These are phyloP conservation scores for Scaptomyza polygonia DNA, from an alignment of 2,888 invertebrate genomes.

Conservation along the genomic window DNA sequence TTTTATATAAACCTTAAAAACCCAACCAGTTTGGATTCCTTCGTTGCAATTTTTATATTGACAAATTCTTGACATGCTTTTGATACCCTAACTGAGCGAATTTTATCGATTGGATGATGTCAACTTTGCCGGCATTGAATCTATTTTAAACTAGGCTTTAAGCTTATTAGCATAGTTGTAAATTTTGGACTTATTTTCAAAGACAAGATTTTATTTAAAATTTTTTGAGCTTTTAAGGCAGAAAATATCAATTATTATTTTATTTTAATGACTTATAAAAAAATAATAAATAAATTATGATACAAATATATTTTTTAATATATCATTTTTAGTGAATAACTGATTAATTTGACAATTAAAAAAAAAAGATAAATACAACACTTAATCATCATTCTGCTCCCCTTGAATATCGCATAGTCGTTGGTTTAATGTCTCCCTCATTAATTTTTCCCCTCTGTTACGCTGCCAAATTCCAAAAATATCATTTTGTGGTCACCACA, in stretches of 20 bases:
- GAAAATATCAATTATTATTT: no score
- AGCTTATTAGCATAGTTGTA: slow-evolving; percentile 5
- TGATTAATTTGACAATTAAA: neutral
- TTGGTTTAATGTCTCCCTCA: neutral
- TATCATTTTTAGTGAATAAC: neutral
- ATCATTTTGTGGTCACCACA: slow-evolving; percentile 22
- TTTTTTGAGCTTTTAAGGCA: neutral
- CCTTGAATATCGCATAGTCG: slow-evolving; percentile 21
- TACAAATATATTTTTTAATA: neutral
- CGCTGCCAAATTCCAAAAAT: slow-evolving; percentile 7
- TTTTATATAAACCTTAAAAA: slow-evolving; percentile 1
- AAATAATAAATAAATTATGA: no score
- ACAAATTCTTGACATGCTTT: slow-evolving; percentile 4
- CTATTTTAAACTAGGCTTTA: neutral
- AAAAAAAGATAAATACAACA: neutral
- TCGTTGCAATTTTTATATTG: neutral
- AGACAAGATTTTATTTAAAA: neutral
- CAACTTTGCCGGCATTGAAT: slow-evolving; percentile 12
- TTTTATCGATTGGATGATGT: slow-evolving; percentile 7
- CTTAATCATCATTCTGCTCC: no score
- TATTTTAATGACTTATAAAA: no score
- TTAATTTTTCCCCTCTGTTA: neutral
- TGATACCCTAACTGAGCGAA: slow-evolving; percentile 1
- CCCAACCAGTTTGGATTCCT: slow-evolving; percentile 34
- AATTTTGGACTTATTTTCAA: neutral